A percentile compares a stretch with the other conserved stretches of the same genome.
Evolutionary conservation across 2,797 vertebrate genomes (phyloP).

Genomic region (Gymnocypris eckloni): DNA sequence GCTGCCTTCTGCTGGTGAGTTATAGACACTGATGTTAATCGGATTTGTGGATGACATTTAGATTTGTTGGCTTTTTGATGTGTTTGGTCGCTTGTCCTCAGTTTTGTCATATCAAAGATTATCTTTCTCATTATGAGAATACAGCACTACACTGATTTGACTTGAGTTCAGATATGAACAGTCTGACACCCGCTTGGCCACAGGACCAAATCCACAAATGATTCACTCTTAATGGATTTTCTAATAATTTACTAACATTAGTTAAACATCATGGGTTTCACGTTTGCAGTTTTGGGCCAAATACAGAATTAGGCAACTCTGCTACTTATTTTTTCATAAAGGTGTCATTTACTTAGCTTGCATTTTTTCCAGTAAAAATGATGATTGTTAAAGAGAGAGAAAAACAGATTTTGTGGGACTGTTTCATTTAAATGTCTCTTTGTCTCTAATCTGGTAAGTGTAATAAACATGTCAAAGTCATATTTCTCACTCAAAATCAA

Average conservation of each 20-base stretch:
- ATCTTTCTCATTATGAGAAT: background rate
- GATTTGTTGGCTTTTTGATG: background rate
- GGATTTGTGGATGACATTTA: background rate
- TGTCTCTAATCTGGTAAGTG: background rate
- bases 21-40: background rate
- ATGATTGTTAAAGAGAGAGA: background rate
- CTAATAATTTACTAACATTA: background rate
- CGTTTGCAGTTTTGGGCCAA: background rate
- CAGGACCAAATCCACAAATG: background rate
- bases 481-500: background rate
- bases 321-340: background rate
- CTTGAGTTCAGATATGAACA: background rate
- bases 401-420: no score
- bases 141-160: background rate
- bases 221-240: background rate
- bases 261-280: background rate
- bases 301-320: background rate
- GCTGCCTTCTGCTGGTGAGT: conserved; percentile 17
- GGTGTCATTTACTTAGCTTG: background rate
- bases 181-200: no score
- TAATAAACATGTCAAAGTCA: background rate
- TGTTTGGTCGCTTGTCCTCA: background rate
- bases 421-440: no score
- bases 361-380: background rate
- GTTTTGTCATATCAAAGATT: background rate